phyloP scores from a whole-genome alignment of 2,797 vertebrate genomes.

The Tamandua tetradactyla region DNA sequence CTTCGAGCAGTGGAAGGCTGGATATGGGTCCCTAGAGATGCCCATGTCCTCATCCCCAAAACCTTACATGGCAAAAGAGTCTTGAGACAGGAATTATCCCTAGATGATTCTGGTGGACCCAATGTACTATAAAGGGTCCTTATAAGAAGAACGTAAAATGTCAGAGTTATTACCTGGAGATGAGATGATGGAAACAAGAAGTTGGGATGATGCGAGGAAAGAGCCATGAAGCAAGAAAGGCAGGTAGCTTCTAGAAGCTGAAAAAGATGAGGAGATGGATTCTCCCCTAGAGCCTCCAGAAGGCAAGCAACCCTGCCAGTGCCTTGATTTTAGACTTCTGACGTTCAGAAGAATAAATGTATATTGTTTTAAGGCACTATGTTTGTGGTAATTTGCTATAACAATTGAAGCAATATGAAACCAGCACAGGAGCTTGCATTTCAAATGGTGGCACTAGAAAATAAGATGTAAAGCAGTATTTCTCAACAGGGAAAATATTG shows the following conservation, averaged over 20 bases:
- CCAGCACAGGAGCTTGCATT: background rate
- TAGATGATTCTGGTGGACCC: background rate
- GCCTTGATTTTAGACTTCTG: background rate
- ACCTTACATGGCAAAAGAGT: background rate
- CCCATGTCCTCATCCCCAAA: background rate
- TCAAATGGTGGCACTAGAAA: background rate
- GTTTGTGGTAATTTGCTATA: background rate
- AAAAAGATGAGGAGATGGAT: background rate
- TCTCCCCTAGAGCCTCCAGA: background rate
- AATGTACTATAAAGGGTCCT: background rate
- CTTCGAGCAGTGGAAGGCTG: background rate
- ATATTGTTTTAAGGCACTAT: background rate
- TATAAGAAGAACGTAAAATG: background rate
- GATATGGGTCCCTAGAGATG: background rate
- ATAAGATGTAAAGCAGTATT: background rate
- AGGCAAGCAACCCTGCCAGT: background rate
- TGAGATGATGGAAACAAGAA: background rate
- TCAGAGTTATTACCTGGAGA: background rate
- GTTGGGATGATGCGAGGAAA: background rate
- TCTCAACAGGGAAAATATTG: background rate
- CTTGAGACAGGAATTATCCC: background rate
- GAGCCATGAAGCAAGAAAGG: background rate
- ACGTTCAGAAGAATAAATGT: background rate
- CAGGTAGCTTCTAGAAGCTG: background rate
- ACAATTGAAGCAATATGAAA: background rate